Evolutionary conservation across 1,140 invertebrate genomes (phyloP).

Genomic region (Cyphomyrmex costatus): DNA sequence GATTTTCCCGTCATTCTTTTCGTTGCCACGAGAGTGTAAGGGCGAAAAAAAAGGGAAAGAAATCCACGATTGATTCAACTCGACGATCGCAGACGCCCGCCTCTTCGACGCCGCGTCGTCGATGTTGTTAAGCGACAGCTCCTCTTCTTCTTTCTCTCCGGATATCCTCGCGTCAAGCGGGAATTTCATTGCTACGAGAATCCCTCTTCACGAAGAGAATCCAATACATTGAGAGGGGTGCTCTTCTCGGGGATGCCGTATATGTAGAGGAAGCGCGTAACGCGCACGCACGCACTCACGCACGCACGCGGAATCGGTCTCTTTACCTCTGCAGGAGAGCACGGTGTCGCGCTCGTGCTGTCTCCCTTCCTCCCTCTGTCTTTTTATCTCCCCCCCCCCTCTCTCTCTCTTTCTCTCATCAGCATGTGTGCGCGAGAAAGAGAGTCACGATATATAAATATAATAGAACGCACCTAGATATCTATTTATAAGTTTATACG

Average conservation of each 20-base stretch:
- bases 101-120: constrained; percentile 3
- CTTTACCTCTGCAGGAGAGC: constrained; percentile 28
- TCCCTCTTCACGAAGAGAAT: neutral
- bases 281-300: constrained; percentile 21
- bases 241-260: constrained; percentile 28
- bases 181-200: neutral
- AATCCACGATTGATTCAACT: constrained; percentile 29
- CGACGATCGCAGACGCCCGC: constrained; percentile 7
- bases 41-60: neutral
- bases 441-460: constrained; percentile 78
- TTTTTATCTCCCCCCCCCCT: neutral
- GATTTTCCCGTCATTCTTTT: neutral
- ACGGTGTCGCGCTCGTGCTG: constrained; percentile 31
- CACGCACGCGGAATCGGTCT: constrained; percentile 23
- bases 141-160: neutral
- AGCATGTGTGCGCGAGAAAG: constrained; percentile 37
- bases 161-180: neutral
- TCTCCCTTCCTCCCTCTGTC: neutral
- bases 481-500: constrained; percentile 82
- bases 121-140: neutral
- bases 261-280: constrained; percentile 51
- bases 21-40: constrained; percentile 26
- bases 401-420: neutral
- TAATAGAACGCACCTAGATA: constrained; percentile 82
- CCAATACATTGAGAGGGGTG: constrained; percentile 3